These are phyloP conservation scores for Cheumatopsyche charites DNA, from an alignment of 1,140 invertebrate genomes.

Conservation along the genomic window DNA sequence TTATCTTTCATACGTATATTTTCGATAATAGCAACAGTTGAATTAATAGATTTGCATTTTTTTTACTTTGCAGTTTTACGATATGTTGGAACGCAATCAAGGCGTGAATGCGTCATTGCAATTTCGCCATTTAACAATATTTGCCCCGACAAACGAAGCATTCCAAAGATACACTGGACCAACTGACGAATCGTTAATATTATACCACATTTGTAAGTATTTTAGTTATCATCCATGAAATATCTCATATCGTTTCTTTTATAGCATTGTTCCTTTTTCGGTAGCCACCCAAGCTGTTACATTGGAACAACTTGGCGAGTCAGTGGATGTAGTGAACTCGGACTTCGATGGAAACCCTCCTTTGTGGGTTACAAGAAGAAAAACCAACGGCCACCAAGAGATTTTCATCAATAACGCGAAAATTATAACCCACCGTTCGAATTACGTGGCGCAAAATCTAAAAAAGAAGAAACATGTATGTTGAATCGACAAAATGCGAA, in stretches of 20 bases:
- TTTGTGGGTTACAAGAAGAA: conserved; percentile 74
- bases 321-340: conserved; percentile 69
- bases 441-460: conserved; percentile 66
- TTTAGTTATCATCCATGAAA: conserved; percentile 16
- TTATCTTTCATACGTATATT: too few relatives aligned
- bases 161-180: conserved; percentile 70
- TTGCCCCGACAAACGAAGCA: conserved; percentile 79
- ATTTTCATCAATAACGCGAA: conserved; percentile 83
- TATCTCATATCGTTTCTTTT: too few relatives aligned
- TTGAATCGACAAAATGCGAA: conserved; percentile 25
- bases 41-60: too few relatives aligned
- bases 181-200: conserved; percentile 67
- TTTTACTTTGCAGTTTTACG: conserved; percentile 72
- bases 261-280: conserved; percentile 52
- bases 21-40: too few relatives aligned
- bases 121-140: conserved; percentile 74
- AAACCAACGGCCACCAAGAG: conserved; percentile 66
- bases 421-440: conserved; percentile 72
- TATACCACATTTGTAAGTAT: conserved; percentile 84
- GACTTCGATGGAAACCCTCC: conserved; percentile 81
- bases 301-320: conserved; percentile 69
- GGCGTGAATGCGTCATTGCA: conserved; percentile 71
- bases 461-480: conserved; percentile 72
- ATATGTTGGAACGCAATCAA: conserved; percentile 69
- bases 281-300: conserved; percentile 74